Percentiles rank a stretch among this genome's conserved stretches.
These are phyloP conservation scores for Polia nebulosa DNA, from an alignment of 2,888 invertebrate genomes.

Conservation along the genomic window DNA sequence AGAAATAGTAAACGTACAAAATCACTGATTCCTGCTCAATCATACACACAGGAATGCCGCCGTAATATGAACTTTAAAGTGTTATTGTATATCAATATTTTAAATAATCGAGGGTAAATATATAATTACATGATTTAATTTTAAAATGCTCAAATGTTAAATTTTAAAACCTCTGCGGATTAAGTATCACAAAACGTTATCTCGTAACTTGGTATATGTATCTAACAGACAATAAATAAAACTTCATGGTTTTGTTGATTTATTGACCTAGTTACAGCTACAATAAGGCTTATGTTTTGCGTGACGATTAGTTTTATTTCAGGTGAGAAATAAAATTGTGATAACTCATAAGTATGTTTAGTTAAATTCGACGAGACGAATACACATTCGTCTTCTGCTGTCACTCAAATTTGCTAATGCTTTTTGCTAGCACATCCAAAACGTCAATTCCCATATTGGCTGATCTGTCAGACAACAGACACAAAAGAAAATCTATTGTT, in stretches of 20 bases:
- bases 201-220: slow-evolving; percentile 8
- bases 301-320: slow-evolving; percentile 5
- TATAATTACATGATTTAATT: slow-evolving; percentile 65
- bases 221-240: slow-evolving; percentile 36
- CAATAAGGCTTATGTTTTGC: slow-evolving; percentile 49
- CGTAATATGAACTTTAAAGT: slow-evolving; percentile 52
- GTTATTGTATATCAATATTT: slow-evolving; percentile 52
- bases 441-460: background rate
- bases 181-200: slow-evolving; percentile 43
- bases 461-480: too few species aligned
- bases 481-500: too few species aligned
- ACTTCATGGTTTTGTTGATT: slow-evolving; percentile 29
- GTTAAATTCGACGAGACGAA: slow-evolving; percentile 8
- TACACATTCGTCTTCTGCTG: background rate
- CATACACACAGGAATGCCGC: slow-evolving; percentile 72
- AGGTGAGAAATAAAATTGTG: slow-evolving; percentile 23
- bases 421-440: background rate
- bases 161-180: slow-evolving; percentile 46
- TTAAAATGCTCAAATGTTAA: slow-evolving; percentile 53
- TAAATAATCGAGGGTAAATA: slow-evolving; percentile 51
- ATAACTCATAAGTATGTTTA: background rate
- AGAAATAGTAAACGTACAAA: slow-evolving; percentile 53
- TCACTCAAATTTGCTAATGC: background rate
- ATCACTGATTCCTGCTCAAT: slow-evolving; percentile 74
- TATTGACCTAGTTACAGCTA: slow-evolving; percentile 48